A percentile compares a stretch with the other conserved stretches of the same genome.
Evolutionary conservation across 2,113 vertebrate species (phyloP).

Genomic region (Tiliqua scincoides): DNA sequence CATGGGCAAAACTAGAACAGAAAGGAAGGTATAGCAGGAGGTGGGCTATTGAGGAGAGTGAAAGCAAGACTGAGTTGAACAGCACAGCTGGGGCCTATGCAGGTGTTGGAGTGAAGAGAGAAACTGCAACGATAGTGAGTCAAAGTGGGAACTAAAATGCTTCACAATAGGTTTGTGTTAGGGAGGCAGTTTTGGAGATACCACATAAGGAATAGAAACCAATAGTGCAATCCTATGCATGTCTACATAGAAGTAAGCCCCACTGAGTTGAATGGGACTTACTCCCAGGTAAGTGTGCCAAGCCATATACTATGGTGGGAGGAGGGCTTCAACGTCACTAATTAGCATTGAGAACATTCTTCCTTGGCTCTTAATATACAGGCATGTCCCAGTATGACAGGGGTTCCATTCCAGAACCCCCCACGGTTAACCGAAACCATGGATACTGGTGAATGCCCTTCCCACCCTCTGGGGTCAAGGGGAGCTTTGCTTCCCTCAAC

Average conservation of each 20-base stretch:
- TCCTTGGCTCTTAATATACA: neutral
- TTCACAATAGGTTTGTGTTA: neutral
- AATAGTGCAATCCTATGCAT: neutral
- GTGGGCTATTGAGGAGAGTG: neutral
- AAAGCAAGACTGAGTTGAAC: neutral
- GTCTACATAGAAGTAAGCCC: too few species aligned
- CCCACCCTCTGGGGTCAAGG: too few species aligned
- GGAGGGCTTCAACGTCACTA: neutral
- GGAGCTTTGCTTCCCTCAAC: too few species aligned
- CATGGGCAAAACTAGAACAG: neutral
- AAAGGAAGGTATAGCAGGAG: neutral
- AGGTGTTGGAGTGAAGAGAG: neutral
- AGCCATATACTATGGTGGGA: neutral
- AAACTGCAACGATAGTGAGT: neutral
- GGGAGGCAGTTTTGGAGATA: too few species aligned
- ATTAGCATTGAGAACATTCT: neutral
- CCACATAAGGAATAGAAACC: neutral
- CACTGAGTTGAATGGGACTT: too few species aligned
- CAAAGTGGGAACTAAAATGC: neutral
- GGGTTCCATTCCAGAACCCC: too few species aligned
- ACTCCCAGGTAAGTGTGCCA: too few species aligned
- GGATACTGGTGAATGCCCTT: too few species aligned
- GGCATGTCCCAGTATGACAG: too few species aligned
- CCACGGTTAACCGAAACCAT: too few species aligned
- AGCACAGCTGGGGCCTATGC: neutral